A percentile compares a stretch with the other conserved stretches of the same genome.
These are phyloP conservation scores for Cecidostiba fungosa DNA, from an alignment of 2,888 invertebrate genomes.

Conservation along the genomic window DNA sequence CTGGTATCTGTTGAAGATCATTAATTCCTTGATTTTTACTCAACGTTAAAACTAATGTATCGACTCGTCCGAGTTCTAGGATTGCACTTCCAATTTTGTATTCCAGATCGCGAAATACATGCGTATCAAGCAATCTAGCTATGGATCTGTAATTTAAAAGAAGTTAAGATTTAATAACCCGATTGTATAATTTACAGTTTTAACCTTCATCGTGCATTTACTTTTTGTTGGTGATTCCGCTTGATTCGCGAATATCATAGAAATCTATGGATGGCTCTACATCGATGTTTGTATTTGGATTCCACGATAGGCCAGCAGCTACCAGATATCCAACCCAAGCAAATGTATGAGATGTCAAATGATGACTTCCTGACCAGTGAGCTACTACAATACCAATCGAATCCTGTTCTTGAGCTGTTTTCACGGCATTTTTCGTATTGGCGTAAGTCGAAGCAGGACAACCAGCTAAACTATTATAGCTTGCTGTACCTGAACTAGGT, in stretches of 20 bases:
- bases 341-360: slow-evolving; percentile 83
- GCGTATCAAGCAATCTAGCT: slow-evolving; percentile 81
- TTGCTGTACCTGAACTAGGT: slow-evolving; percentile 83
- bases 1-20: slow-evolving; percentile 81
- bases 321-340: slow-evolving; percentile 83
- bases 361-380: slow-evolving; percentile 83
- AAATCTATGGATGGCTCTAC: slow-evolving; percentile 71
- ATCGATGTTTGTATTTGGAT: slow-evolving; percentile 80
- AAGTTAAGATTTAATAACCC: slow-evolving; percentile 11
- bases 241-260: slow-evolving; percentile 73
- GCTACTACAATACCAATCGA: slow-evolving; percentile 82
- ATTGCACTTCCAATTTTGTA: slow-evolving; percentile 81
- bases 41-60: slow-evolving; percentile 82
- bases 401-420: slow-evolving; percentile 81
- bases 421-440: slow-evolving; percentile 82
- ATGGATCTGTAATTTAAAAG: slow-evolving; percentile 73
- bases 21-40: slow-evolving; percentile 80
- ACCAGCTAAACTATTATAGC: slow-evolving; percentile 84
- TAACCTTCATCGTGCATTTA: slow-evolving; percentile 57
- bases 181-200: not conserved
- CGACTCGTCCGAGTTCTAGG: slow-evolving; percentile 82
- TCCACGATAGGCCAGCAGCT: slow-evolving; percentile 83
- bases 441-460: slow-evolving; percentile 83
- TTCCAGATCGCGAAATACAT: slow-evolving; percentile 81
- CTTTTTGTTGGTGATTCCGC: slow-evolving; percentile 68